phyloP scores from a whole-genome alignment of 1,140 invertebrate genomes.

The Tribolium madens region DNA sequence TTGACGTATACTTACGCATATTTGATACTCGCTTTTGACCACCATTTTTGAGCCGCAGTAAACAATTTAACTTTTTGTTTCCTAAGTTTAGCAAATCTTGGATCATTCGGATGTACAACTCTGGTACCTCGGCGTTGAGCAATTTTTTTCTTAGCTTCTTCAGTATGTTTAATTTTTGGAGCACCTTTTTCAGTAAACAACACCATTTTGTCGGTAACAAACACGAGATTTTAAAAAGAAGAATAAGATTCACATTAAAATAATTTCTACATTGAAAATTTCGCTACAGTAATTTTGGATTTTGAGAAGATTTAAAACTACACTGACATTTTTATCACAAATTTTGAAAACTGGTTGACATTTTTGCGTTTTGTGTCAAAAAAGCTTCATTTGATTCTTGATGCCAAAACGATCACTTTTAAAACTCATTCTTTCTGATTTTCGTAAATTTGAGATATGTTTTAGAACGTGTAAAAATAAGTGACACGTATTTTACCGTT shows the following conservation, averaged over 20 bases:
- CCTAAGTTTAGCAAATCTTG: background rate
- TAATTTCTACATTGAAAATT: background rate
- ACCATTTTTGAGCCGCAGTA: conserved; percentile 23
- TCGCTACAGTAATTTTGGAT: conserved; percentile 1
- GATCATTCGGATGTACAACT: background rate
- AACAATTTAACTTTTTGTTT: conserved; percentile 20
- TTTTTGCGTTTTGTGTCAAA: no score
- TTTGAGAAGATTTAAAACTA: background rate
- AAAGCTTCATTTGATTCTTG: no score
- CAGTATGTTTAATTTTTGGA: background rate
- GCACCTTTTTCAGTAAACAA: background rate
- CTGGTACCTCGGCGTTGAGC: background rate
- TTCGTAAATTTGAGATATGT: no score
- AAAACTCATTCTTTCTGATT: no score
- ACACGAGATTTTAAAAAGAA: background rate
- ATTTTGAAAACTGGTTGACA: background rate
- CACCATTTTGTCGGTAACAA: conserved; percentile 9
- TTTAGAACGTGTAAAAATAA: no score
- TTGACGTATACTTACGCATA: conserved; percentile 42
- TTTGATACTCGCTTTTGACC: conserved; percentile 28
- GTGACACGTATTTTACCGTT: no score
- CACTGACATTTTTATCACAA: background rate
- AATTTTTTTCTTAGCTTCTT: conserved; percentile 5
- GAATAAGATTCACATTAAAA: background rate
- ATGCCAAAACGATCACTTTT: no score